Percentiles rank a stretch among this genome's conserved stretches.
Conservation (phyloP, 2,797 vertebrate genomes). For the Lepilemur ruficaudatus region DNA sequence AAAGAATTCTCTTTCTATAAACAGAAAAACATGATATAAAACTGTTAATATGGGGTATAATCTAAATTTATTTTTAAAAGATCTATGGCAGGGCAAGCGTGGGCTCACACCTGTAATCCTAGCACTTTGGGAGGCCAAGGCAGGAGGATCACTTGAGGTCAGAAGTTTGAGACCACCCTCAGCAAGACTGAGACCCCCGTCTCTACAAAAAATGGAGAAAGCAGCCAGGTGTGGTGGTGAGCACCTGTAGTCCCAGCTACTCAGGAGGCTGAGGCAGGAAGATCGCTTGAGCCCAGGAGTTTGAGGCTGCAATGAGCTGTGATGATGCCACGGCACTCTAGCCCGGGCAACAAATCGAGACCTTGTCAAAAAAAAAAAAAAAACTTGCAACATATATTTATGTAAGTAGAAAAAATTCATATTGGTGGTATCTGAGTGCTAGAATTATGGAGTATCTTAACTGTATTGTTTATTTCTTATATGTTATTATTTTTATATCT, state of each 20-base stretch:
- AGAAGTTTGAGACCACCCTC: no score
- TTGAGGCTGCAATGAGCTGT: not conserved
- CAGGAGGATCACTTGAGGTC: not conserved
- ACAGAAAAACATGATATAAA: not conserved
- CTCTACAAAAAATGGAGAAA: not conserved
- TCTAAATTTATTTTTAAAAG: constrained; percentile 1
- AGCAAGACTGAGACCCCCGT: no score
- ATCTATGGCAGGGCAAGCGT: not conserved
- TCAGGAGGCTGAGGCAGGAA: not conserved
- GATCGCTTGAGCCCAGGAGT: not conserved
- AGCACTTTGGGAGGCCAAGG: not conserved
- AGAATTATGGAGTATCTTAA: not conserved
- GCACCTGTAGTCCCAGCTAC: no score
- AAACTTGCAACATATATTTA: not conserved
- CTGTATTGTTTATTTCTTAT: not conserved
- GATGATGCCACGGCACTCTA: no score
- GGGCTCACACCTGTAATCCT: not conserved
- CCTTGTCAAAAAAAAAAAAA: no score
- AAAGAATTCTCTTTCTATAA: not conserved
- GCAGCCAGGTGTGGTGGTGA: not conserved
- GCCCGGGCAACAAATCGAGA: no score
- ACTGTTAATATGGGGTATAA: not conserved
- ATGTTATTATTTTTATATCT: not conserved
- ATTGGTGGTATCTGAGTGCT: not conserved
- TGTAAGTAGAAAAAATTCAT: not conserved